Conservation (phyloP, 2,113 vertebrate genomes). For the Steatornis caripensis region DNA sequence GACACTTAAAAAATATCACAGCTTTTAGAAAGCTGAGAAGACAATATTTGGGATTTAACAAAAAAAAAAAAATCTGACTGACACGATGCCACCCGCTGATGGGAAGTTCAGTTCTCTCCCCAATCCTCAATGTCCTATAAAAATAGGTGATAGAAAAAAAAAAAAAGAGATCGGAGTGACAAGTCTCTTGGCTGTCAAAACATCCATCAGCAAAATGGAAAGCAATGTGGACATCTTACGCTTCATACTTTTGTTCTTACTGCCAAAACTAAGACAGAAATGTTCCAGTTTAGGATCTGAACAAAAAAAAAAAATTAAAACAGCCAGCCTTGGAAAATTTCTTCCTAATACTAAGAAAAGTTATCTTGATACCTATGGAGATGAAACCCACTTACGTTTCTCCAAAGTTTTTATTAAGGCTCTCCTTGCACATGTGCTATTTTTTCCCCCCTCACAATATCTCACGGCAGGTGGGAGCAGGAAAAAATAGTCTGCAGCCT, state of each 20-base stretch:
- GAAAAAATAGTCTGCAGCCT: conserved; percentile 39
- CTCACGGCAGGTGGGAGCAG: conserved; percentile 6
- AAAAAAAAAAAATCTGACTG: background rate
- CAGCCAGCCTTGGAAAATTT: background rate
- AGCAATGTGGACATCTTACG: background rate
- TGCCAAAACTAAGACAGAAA: background rate
- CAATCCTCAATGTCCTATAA: background rate
- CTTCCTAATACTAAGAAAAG: background rate
- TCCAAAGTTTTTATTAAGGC: background rate
- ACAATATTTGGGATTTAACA: background rate
- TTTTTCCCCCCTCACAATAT: conserved; percentile 15
- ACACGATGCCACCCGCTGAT: background rate
- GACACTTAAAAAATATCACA: background rate
- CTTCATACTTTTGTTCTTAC: background rate
- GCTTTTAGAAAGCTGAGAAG: background rate
- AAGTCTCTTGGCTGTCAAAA: conserved; percentile 19
- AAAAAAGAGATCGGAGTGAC: background rate
- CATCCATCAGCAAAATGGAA: conserved; percentile 14
- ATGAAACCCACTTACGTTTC: conserved; percentile 7
- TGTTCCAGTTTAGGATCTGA: background rate
- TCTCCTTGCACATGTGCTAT: conserved; percentile 4
- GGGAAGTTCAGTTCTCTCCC: background rate
- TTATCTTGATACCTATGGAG: background rate
- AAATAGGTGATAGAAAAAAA: background rate
- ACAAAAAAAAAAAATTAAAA: no score